Conservation (phyloP, 2,797 vertebrate genomes). For the Masticophis lateralis region DNA sequence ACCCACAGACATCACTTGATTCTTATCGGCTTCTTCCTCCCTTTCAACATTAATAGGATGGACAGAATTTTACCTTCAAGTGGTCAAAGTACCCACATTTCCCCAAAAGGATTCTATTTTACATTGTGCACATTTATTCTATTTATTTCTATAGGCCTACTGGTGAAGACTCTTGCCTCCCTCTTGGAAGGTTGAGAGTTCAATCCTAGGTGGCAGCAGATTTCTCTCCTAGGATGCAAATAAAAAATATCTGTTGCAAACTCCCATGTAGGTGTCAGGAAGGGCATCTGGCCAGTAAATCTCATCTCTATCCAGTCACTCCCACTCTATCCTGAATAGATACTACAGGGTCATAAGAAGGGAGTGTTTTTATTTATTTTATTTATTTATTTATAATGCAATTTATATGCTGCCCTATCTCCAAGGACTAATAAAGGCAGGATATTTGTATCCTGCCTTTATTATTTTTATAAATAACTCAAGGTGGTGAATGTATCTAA, state of each 20-base stretch:
- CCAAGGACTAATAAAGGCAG: too few relatives aligned
- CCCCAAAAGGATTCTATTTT: not conserved
- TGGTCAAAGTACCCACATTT: not conserved
- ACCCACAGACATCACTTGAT: not conserved
- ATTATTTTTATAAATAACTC: not conserved
- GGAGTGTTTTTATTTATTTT: not conserved
- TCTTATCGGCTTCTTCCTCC: fast-evolving
- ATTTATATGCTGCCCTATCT: too few relatives aligned
- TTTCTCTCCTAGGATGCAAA: not conserved
- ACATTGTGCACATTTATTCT: not conserved
- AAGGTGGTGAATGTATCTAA: not conserved
- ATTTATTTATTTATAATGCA: too few relatives aligned
- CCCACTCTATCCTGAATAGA: not conserved
- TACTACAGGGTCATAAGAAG: not conserved
- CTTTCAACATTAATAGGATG: not conserved
- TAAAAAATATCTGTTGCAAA: not conserved
- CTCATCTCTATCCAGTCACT: not conserved
- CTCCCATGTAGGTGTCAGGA: not conserved
- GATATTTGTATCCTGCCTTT: not conserved
- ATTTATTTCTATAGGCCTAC: not conserved
- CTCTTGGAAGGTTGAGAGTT: not conserved
- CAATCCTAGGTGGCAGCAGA: not conserved
- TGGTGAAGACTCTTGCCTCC: not conserved
- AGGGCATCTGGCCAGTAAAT: not conserved
- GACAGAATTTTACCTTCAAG: not conserved